A percentile compares a stretch with the other conserved stretches of the same genome.
phyloP scores from a whole-genome alignment of 2,888 invertebrate species.

The Campoplex capitator region DNA sequence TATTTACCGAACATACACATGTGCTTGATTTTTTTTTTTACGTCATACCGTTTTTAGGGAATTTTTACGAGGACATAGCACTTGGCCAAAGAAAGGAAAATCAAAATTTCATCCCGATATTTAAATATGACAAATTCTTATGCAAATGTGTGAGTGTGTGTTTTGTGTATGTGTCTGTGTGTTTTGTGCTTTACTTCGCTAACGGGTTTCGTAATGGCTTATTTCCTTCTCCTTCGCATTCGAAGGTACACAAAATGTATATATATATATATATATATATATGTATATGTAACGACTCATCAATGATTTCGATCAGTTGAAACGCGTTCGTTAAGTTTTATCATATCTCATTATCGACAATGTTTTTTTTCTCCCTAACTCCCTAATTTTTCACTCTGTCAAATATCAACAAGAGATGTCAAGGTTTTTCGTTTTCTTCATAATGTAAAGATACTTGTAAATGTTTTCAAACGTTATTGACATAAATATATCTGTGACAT shows the following conservation, averaged over 20 bases:
- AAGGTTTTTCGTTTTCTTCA: constrained; percentile 9
- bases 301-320: constrained; percentile 21
- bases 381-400: background rate
- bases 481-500: constrained; percentile 74
- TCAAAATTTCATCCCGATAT: constrained; percentile 22
- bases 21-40: constrained; percentile 51
- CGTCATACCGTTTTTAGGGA: constrained; percentile 72
- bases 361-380: background rate
- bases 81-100: constrained; percentile 25
- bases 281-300: background rate
- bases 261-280: background rate
- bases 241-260: background rate
- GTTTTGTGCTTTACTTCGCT: constrained; percentile 36
- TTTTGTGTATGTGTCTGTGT: background rate
- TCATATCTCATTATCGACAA: constrained; percentile 23
- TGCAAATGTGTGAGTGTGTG: background rate
- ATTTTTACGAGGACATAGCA: constrained; percentile 61
- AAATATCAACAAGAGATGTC: constrained; percentile 25
- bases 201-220: constrained; percentile 3
- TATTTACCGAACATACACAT: constrained; percentile 68
- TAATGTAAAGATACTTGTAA: constrained; percentile 33
- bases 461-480: constrained; percentile 68
- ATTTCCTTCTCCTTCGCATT: constrained; percentile 7
- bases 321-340: background rate
- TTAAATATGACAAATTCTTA: constrained; percentile 14